Percentiles rank a stretch among this genome's conserved stretches.
phyloP scores from a whole-genome alignment of 2,888 invertebrate species.

The Lithophane ornitopus region DNA sequence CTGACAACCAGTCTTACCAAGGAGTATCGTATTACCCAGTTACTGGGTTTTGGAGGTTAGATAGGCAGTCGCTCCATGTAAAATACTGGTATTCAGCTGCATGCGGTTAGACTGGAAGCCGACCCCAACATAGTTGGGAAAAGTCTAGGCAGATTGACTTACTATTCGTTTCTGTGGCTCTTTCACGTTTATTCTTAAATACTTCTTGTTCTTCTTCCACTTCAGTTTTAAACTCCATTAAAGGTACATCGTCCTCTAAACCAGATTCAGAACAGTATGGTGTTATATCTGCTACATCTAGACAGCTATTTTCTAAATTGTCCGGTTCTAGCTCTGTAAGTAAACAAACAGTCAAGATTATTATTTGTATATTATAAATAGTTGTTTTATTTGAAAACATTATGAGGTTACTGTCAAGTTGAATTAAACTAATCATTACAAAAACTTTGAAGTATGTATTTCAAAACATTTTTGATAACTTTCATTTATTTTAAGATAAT shows the following conservation, averaged over 20 bases:
- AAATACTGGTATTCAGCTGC: too few species aligned
- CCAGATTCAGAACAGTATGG: neutral
- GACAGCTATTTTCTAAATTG: neutral
- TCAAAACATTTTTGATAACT: neutral
- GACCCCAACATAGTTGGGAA: too few species aligned
- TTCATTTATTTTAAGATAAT: too few species aligned
- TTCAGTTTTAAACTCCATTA: neutral
- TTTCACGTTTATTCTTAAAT: neutral
- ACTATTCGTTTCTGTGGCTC: neutral
- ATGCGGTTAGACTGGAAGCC: too few species aligned
- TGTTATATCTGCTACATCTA: neutral
- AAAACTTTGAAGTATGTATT: neutral
- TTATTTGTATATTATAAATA: neutral
- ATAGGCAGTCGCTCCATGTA: too few species aligned
- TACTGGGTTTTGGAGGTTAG: too few species aligned
- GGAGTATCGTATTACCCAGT: too few species aligned
- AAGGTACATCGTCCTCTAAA: neutral
- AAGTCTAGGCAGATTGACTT: too few species aligned
- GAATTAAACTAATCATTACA: neutral
- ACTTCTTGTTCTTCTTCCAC: neutral
- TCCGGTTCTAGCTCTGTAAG: neutral
- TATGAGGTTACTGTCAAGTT: neutral
- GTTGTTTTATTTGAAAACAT: neutral
- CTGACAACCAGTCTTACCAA: too few species aligned
- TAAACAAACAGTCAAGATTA: neutral